Evolutionary conservation across 2,888 invertebrate species (phyloP).

Genomic region (Pogonocherus hispidulus): DNA sequence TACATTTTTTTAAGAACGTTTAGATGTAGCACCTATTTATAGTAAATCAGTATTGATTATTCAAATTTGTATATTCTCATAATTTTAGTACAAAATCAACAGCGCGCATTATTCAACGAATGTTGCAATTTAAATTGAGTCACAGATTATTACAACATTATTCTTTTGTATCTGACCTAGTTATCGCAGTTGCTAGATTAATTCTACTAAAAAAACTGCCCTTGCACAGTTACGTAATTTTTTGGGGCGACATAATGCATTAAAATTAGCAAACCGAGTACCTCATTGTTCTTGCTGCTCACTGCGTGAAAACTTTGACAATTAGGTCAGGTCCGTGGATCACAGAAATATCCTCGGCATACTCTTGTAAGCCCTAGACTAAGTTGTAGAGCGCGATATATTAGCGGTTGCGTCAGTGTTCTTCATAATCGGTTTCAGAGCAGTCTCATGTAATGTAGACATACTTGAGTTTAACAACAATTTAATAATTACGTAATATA

Average conservation of each 20-base stretch:
- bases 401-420: conserved; percentile 56
- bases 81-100: background rate
- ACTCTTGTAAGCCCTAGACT: conserved; percentile 54
- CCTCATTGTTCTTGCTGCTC: conserved; percentile 29
- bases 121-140: background rate
- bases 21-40: no score
- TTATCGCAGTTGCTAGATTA: background rate
- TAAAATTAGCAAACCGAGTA: conserved; percentile 10
- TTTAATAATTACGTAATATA: conserved; percentile 38
- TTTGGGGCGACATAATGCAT: conserved; percentile 1
- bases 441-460: conserved; percentile 32
- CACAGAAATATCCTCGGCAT: conserved; percentile 53
- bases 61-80: no score
- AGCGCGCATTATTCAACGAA: background rate
- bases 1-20: no score
- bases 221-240: conserved; percentile 12
- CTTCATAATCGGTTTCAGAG: conserved; percentile 42
- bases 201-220: conserved; percentile 6
- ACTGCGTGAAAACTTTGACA: conserved; percentile 31
- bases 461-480: conserved; percentile 37
- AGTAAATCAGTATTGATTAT: no score
- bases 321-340: conserved; percentile 36
- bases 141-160: conserved; percentile 5
- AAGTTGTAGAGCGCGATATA: no score
- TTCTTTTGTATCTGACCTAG: conserved; percentile 12